phyloP scores from a whole-genome alignment of 2,113 vertebrate species.

The Nycticryphes semicollaris region DNA sequence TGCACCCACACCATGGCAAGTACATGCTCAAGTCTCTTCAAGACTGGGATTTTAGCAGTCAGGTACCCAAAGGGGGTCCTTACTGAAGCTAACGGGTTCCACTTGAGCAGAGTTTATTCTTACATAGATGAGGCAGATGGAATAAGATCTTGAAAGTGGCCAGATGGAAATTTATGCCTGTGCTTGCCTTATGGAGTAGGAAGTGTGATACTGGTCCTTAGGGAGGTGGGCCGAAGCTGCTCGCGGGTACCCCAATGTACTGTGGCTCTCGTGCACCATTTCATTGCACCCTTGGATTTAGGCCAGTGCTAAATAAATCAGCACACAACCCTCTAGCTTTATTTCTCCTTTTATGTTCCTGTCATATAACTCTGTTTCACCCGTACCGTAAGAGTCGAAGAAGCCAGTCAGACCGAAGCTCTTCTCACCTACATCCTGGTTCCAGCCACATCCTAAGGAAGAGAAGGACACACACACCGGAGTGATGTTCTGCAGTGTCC shows the following conservation, averaged over 20 bases:
- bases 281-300: neutral
- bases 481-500: neutral
- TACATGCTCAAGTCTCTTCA: neutral
- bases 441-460: neutral
- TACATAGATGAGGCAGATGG: neutral
- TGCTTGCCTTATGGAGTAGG: neutral
- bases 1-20: neutral
- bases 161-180: neutral
- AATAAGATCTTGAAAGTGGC: neutral
- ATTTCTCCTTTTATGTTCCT: neutral
- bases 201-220: neutral
- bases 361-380: neutral
- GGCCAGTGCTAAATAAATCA: neutral
- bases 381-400: neutral
- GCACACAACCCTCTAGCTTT: neutral
- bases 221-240: neutral
- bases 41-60: neutral
- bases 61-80: neutral
- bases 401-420: neutral
- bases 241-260: neutral
- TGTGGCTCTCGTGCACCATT: neutral
- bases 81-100: neutral
- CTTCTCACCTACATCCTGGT: fast-evolving
- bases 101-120: neutral
- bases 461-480: neutral